Conservation (phyloP, 2,888 invertebrate genomes). For the Zhengitettix transpicula region DNA sequence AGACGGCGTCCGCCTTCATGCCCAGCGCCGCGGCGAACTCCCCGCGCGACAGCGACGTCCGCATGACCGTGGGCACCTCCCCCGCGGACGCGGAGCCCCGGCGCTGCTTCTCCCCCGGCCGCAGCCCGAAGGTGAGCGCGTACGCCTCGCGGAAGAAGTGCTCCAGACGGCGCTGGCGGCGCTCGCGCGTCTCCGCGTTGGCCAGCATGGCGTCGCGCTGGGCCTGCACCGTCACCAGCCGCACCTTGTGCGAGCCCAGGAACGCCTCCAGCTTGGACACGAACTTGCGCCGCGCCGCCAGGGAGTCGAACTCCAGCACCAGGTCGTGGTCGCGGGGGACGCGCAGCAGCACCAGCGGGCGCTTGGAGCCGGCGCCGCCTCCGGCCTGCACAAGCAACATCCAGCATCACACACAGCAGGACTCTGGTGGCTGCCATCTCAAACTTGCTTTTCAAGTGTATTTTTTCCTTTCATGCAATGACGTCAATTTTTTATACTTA, state of each 20-base stretch:
- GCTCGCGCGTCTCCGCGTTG: conserved; percentile 83
- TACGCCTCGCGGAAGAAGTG: conserved; percentile 93
- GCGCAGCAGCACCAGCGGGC: conserved; percentile 65
- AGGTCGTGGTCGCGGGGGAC: conserved; percentile 83
- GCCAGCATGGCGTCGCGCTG: conserved; percentile 73
- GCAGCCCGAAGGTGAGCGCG: conserved; percentile 75
- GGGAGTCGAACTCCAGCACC: conserved; percentile 76
- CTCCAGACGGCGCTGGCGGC: conserved; percentile 80
- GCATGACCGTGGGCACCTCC: conserved; percentile 80
- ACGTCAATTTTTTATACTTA: no score
- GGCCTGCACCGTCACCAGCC: conserved; percentile 53
- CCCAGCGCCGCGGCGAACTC: conserved; percentile 92
- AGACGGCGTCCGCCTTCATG: conserved; percentile 87
- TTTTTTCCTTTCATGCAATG: no score
- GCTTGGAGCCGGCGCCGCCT: conserved; percentile 48
- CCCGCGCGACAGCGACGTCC: conserved; percentile 75
- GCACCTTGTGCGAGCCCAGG: conserved; percentile 66
- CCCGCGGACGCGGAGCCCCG: conserved; percentile 38
- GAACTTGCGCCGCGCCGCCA: conserved; percentile 67
- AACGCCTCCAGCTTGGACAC: conserved; percentile 75
- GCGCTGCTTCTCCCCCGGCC: conserved; percentile 68
- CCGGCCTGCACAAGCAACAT: conserved; percentile 17
- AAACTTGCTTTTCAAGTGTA: no score
- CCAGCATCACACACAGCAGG: neutral
- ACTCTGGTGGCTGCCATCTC: no score